Base-by-base conservation (phyloP, 37 sponge, comb jelly and placozoan genomes). In the Beroe ovata region DNA sequence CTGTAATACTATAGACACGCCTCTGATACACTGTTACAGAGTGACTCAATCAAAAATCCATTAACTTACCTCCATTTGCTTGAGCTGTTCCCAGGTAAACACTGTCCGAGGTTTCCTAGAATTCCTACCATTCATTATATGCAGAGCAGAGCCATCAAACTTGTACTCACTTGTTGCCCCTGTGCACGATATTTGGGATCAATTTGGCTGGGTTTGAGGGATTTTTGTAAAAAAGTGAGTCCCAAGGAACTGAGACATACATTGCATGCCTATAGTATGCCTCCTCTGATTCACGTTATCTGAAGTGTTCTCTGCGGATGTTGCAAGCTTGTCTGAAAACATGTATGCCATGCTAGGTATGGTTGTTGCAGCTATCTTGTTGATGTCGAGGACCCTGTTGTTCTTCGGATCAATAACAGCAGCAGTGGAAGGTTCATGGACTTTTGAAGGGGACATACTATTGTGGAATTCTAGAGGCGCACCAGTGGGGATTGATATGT, bases 131-230 rank as follows among this genome's bases (percentile, higher is more conserved):
- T 77, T 77, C 84, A 77, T 77, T n/a, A 77, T 77, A 54, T 77
- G 84, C 54, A 77, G 54, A 0, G 84, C 84, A n/a, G 54, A 42
- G 25, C 84, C 84, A 54, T 77, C 84, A 77, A 77, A 77, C 28
- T 77, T 77, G 54, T 77, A 77, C 84, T 77, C 84, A 21, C 36
- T 32, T n/a, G n/a, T n/a, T 40, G 84, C 84, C 84, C 84, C 84
- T 77, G 28, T 11, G 3, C n/a, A n/a, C n/a, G n/a, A n/a, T n/a
- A n/a, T n/a, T n/a, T n/a, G n/a, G n/a, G n/a, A n/a, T n/a, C n/a
- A n/a, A n/a, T n/a, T n/a, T n/a, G n/a, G n/a, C n/a, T n/a, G n/a
- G n/a, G n/a, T n/a, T n/a, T n/a, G n/a, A n/a, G n/a, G n/a, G n/a
- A n/a, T n/a, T n/a, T n/a, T n/a, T n/a, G n/a, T n/a, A n/a, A n/a